Conservation (phyloP, 2,113 vertebrate genomes). For the Pollachius pollachius region DNA sequence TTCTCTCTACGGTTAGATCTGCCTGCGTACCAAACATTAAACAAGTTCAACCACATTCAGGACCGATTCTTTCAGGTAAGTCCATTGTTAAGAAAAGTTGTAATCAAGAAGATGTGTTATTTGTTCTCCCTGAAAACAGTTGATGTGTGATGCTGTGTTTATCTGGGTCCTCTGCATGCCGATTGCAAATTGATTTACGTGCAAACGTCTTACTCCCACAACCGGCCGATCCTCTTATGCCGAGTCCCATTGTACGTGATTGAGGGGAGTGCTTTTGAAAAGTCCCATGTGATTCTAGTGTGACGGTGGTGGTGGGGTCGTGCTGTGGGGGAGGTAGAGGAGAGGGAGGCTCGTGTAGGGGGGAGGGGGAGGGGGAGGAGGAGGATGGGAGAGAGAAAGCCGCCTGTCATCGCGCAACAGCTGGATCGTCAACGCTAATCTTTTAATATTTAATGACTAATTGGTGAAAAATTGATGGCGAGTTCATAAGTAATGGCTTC, state of each 20-base stretch:
- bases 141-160: neutral
- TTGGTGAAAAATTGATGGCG: slow-evolving; percentile 81
- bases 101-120: no score
- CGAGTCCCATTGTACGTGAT: neutral
- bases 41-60: neutral
- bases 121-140: neutral
- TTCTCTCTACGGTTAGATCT: slow-evolving; percentile 55
- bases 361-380: slow-evolving; percentile 39
- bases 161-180: neutral
- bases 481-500: slow-evolving; percentile 72
- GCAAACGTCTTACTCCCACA: neutral
- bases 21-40: slow-evolving; percentile 53
- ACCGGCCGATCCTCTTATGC: neutral
- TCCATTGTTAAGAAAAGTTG: no score
- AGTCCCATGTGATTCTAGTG: neutral
- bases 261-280: neutral
- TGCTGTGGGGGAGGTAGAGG: neutral
- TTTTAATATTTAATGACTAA: slow-evolving; percentile 81
- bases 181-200: neutral
- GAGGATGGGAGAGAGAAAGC: slow-evolving; percentile 43
- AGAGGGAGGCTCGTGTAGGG: neutral
- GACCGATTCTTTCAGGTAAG: no score
- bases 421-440: slow-evolving; percentile 74
- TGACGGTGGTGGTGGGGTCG: no score
- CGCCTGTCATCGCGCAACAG: slow-evolving; percentile 57